Percentiles rank a stretch among this genome's conserved stretches.
Evolutionary conservation across 1,140 invertebrate genomes (phyloP).

Genomic region (Drosophila pallidifrons): DNA sequence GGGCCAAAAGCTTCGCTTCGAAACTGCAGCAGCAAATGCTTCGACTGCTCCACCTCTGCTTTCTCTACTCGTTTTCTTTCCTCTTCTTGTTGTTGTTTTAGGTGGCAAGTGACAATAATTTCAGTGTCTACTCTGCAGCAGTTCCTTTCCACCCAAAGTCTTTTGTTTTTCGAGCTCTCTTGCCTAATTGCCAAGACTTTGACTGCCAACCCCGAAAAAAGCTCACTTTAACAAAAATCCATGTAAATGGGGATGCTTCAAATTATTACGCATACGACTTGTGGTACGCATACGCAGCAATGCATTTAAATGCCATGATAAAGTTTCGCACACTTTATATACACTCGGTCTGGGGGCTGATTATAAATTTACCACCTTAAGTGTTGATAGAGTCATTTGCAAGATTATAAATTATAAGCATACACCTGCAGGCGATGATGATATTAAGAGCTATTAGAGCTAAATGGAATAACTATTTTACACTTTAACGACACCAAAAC

Average conservation of each 20-base stretch:
- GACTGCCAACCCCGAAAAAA: constrained; percentile 26
- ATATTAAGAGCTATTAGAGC: too few species aligned
- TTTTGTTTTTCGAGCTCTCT: constrained; percentile 70
- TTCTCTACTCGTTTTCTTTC: not conserved
- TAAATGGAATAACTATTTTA: too few species aligned
- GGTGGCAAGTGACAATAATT: constrained; percentile 82
- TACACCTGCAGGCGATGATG: constrained; percentile 1
- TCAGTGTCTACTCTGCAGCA: constrained; percentile 52
- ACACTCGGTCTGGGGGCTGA: constrained; percentile 4
- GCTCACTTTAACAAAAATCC: constrained; percentile 28
- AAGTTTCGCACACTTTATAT: constrained; percentile 18
- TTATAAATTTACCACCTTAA: constrained; percentile 15
- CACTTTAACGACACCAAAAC: too few species aligned
- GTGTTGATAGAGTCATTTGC: constrained; percentile 3
- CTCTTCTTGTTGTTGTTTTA: constrained; percentile 52
- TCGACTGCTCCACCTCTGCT: constrained; percentile 23
- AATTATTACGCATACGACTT: constrained; percentile 70
- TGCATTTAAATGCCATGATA: constrained; percentile 37
- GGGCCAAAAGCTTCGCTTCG: constrained; percentile 67
- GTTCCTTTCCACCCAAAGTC: constrained; percentile 20
- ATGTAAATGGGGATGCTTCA: constrained; percentile 44
- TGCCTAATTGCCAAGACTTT: constrained; percentile 80
- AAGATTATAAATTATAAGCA: not conserved
- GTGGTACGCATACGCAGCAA: constrained; percentile 49
- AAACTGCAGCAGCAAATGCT: constrained; percentile 45